Conservation (phyloP, 2,888 invertebrate species). For the Eudemis profundana region DNA sequence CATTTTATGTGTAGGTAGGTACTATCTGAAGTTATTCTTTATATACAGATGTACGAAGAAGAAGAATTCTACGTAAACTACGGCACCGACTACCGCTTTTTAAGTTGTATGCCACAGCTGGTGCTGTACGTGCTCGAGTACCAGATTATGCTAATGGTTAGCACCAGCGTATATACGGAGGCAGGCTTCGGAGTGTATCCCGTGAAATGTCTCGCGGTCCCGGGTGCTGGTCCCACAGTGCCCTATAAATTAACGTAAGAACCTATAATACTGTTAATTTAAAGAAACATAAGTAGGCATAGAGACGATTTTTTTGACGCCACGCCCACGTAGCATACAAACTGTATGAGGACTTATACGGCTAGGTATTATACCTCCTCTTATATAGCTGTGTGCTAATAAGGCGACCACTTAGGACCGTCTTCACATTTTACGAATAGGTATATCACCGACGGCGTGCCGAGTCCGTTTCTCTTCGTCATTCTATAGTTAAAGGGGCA, state of each 20-base stretch:
- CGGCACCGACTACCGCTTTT: conserved; percentile 88
- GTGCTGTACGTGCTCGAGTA: conserved; percentile 90
- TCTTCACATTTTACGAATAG: too few species aligned
- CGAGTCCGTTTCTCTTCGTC: too few species aligned
- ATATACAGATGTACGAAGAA: conserved; percentile 88
- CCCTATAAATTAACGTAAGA: conserved; percentile 70
- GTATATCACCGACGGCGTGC: too few species aligned
- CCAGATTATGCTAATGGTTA: conserved; percentile 90
- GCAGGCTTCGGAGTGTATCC: conserved; percentile 95
- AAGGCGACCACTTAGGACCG: too few species aligned
- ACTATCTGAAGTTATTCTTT: not conserved
- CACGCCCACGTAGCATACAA: too few species aligned
- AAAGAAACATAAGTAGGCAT: too few species aligned
- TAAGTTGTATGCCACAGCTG: conserved; percentile 92
- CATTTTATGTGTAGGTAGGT: not conserved
- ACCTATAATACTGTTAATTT: too few species aligned
- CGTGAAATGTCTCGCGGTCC: conserved; percentile 83
- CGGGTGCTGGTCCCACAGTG: conserved; percentile 91
- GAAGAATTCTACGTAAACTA: conserved; percentile 87
- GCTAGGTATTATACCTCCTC: too few species aligned
- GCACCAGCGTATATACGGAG: conserved; percentile 93
- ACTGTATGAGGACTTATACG: too few species aligned
- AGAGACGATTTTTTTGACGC: too few species aligned
- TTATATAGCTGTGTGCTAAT: too few species aligned
- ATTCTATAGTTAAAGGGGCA: too few species aligned